Percentiles rank a stretch among this genome's conserved stretches.
phyloP scores from a whole-genome alignment of 2,797 vertebrate genomes.

The Dendrocincla fuliginosa region DNA sequence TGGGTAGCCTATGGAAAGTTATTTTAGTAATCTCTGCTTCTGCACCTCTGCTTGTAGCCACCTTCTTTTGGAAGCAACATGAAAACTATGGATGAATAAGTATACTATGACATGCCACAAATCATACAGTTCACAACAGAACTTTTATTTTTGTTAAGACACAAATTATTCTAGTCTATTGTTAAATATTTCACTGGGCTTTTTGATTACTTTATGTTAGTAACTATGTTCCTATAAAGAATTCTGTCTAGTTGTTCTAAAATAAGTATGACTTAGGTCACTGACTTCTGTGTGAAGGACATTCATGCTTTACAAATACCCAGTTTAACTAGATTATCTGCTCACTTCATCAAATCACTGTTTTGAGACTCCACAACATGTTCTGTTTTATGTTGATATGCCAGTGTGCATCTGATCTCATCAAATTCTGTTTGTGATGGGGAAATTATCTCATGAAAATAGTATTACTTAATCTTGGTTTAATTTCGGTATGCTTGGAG shows the following conservation, averaged over 20 bases:
- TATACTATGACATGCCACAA: background rate
- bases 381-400: constrained; percentile 46
- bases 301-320: constrained; percentile 25
- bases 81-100: background rate
- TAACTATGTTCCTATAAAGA: background rate
- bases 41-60: background rate
- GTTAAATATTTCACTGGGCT: background rate
- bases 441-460: constrained; percentile 50
- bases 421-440: constrained; percentile 46
- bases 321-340: constrained; percentile 45
- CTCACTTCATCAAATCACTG: constrained; percentile 40
- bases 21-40: background rate
- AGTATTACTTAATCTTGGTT: constrained; percentile 31
- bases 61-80: background rate
- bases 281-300: constrained; percentile 36
- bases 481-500: constrained; percentile 48
- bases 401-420: constrained; percentile 37
- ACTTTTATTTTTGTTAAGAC: background rate
- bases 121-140: background rate
- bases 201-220: background rate
- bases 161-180: background rate
- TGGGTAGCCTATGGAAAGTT: background rate
- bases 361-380: constrained; percentile 28
- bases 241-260: background rate
- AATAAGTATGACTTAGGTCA: constrained; percentile 16